Evolutionary conservation across 2,888 invertebrate genomes (phyloP).

Genomic region (Junonia oenone): DNA sequence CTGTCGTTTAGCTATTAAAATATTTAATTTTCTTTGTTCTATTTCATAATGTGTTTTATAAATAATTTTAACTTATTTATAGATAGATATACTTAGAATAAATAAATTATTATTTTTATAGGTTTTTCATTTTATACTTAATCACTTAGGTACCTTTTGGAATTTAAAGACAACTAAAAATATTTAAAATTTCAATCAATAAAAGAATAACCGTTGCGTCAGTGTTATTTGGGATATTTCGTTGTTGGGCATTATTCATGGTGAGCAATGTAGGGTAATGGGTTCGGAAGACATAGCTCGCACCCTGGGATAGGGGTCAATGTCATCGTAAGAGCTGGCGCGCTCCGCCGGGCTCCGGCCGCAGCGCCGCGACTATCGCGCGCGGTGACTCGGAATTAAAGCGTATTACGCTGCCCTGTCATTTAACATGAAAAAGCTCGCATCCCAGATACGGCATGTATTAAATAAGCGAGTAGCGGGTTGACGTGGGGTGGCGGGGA

Average conservation of each 20-base stretch:
- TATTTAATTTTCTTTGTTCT: neutral
- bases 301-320: constrained; percentile 46
- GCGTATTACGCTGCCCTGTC: constrained; percentile 60
- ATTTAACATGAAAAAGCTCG: constrained; percentile 73
- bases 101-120: neutral
- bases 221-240: neutral
- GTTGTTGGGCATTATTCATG: neutral
- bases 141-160: no score
- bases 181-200: neutral
- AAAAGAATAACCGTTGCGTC: neutral
- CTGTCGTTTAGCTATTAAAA: no score
- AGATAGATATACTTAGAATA: no score
- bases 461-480: constrained; percentile 76
- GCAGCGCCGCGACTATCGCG: constrained; percentile 37
- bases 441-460: constrained; percentile 71
- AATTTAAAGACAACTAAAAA: neutral
- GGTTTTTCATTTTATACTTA: no score
- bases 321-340: constrained; percentile 47
- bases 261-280: constrained; percentile 17
- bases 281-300: constrained; percentile 15
- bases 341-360: constrained; percentile 35
- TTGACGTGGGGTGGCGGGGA: constrained; percentile 43
- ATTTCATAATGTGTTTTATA: neutral
- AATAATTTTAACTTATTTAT: neutral
- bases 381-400: constrained; percentile 47